Conservation (phyloP, 1,140 invertebrate species). For the Colletes gigas region DNA sequence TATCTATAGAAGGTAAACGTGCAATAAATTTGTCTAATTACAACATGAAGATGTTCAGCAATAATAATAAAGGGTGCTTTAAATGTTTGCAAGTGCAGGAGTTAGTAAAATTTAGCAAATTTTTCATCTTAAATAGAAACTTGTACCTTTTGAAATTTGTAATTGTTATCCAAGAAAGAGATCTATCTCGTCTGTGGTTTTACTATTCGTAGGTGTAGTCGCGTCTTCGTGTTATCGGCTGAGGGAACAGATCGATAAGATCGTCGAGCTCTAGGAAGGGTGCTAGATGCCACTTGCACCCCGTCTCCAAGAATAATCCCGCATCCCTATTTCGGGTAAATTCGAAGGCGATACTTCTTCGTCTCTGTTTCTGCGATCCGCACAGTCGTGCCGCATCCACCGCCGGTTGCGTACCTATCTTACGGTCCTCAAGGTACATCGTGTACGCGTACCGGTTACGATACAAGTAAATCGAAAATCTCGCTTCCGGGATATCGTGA, state of each 20-base stretch:
- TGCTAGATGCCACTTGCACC: constrained; percentile 42
- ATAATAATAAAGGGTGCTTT: too few relatives aligned
- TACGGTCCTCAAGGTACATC: constrained; percentile 36
- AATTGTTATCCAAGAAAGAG: too few relatives aligned
- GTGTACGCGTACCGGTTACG: not conserved
- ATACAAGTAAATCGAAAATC: not conserved
- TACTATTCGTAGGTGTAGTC: constrained; percentile 27
- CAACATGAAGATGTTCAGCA: too few relatives aligned
- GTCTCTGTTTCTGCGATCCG: constrained; percentile 50
- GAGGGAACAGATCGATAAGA: constrained; percentile 20
- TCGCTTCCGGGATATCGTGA: not conserved
- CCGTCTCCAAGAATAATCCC: not conserved
- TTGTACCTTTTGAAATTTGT: not conserved
- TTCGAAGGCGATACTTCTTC: constrained; percentile 27
- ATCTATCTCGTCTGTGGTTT: not conserved
- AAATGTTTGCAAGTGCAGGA: too few relatives aligned
- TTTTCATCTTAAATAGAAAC: too few relatives aligned
- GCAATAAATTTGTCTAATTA: not conserved
- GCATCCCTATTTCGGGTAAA: constrained; percentile 27
- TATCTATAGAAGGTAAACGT: not conserved
- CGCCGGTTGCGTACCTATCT: constrained; percentile 58
- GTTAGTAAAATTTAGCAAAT: too few relatives aligned
- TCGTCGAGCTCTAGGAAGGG: not conserved
- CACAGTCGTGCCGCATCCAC: constrained; percentile 72
- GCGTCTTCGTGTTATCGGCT: constrained; percentile 7